These are phyloP conservation scores for Setophaga coronata DNA, from an alignment of 2,113 vertebrate genomes.

Conservation along the genomic window DNA sequence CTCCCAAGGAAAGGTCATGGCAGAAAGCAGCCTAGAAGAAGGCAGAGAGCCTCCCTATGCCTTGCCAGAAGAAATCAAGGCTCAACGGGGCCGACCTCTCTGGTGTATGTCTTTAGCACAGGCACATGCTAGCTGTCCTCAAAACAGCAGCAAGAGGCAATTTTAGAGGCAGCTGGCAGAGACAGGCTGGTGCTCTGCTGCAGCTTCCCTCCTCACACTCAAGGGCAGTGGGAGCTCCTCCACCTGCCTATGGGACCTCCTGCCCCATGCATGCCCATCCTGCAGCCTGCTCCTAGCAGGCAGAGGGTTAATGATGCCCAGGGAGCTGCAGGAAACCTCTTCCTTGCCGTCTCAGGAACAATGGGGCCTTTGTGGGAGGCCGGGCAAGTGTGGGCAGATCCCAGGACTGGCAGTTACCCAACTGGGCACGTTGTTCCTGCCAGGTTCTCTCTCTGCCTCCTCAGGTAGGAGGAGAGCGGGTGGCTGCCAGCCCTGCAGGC, in stretches of 20 bases:
- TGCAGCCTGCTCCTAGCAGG: not conserved
- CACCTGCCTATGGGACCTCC: not conserved
- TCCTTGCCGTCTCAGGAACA: slow-evolving; percentile 74
- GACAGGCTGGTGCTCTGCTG: not conserved
- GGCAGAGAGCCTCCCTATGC: not conserved
- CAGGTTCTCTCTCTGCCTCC: not conserved
- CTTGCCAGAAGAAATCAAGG: not conserved
- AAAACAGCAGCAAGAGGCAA: not conserved
- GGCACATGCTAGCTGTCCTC: not conserved
- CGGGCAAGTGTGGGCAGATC: slow-evolving; percentile 65
- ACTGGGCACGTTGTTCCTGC: not conserved
- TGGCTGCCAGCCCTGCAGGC: not conserved
- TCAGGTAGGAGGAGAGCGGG: slow-evolving; percentile 47
- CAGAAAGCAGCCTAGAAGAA: not conserved
- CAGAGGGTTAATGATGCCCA: slow-evolving; percentile 68
- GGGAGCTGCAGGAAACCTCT: slow-evolving; percentile 55
- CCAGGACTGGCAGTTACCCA: slow-evolving; percentile 43
- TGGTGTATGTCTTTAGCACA: not conserved
- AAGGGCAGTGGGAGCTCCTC: not conserved
- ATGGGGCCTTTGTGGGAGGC: slow-evolving; percentile 72
- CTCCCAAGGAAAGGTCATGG: not conserved
- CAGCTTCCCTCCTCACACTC: not conserved
- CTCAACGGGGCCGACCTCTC: not conserved
- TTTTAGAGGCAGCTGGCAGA: not conserved
- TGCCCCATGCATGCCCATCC: fast-evolving